phyloP scores from a whole-genome alignment of 2,797 vertebrate genomes.

The Acanthis flammea region DNA sequence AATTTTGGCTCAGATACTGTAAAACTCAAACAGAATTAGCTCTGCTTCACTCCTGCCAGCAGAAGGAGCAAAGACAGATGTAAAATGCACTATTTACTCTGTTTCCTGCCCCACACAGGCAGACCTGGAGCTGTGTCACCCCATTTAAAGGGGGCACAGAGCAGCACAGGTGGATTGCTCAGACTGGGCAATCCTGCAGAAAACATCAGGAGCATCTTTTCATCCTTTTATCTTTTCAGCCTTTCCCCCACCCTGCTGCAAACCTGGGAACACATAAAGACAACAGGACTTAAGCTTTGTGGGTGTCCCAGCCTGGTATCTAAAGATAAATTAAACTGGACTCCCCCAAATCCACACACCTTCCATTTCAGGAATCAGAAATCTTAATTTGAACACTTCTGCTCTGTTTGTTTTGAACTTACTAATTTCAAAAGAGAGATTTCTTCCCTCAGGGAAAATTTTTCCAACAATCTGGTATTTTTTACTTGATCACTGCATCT shows the following conservation, averaged over 20 bases:
- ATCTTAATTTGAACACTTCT: background rate
- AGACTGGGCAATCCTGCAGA: background rate
- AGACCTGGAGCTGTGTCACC: too few relatives aligned
- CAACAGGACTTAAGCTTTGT: too few relatives aligned
- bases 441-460: background rate
- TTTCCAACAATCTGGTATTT: background rate
- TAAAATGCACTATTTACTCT: background rate
- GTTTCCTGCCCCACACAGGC: fast-evolving
- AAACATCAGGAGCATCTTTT: fast-evolving
- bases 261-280: fast-evolving
- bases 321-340: background rate
- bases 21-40: background rate
- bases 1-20: background rate
- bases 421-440: background rate
- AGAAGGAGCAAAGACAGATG: background rate
- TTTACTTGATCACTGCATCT: background rate
- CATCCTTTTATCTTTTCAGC: background rate
- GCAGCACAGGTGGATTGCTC: background rate
- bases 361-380: background rate
- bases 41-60: background rate
- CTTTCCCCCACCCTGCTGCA: background rate
- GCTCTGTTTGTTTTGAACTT: background rate
- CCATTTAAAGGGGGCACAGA: background rate
- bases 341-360: background rate
- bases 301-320: too few relatives aligned